A percentile compares a stretch with the other conserved stretches of the same genome.
phyloP scores from a whole-genome alignment of 2,888 invertebrate genomes.

The Piscicola geometra region DNA sequence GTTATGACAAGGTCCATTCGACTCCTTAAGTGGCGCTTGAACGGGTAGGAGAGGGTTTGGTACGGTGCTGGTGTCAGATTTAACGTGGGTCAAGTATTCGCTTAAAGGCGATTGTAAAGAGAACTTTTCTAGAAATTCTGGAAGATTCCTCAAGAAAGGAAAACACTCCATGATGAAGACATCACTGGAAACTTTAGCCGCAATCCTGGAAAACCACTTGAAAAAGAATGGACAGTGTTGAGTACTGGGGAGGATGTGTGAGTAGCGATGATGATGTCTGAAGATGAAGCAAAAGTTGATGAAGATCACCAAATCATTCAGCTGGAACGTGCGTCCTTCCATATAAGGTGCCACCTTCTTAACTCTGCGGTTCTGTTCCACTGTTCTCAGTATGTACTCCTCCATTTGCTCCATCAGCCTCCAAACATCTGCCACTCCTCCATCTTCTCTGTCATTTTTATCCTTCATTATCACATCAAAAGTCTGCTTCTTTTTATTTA shows the following conservation, averaged over 20 bases:
- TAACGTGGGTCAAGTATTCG: too few species aligned
- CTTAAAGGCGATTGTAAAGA: too few species aligned
- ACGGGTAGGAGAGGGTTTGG: too few species aligned
- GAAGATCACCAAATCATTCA: constrained; percentile 22
- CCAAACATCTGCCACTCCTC: not conserved
- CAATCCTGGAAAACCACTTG: constrained; percentile 20
- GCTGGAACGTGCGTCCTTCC: constrained; percentile 15
- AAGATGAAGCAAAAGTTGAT: not conserved
- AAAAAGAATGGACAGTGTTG: constrained; percentile 38
- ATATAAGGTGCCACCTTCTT: constrained; percentile 12
- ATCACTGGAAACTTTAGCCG: not conserved
- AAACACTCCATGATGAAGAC: not conserved
- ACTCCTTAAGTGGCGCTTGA: too few species aligned
- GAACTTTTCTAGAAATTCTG: too few species aligned
- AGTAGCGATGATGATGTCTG: not conserved
- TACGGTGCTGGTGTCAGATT: too few species aligned
- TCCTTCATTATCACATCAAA: constrained; percentile 72
- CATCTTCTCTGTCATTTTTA: constrained; percentile 61
- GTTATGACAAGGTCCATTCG: too few species aligned
- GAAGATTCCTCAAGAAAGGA: too few species aligned
- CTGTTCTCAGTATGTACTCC: not conserved
- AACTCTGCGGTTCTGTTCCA: not conserved
- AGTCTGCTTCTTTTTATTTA: constrained; percentile 51
- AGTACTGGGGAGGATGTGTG: not conserved
- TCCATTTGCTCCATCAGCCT: constrained; percentile 31